Base-by-base conservation (phyloP, 37 sponge, comb jelly and placozoan species). In the Halichondria panicea region DNA sequence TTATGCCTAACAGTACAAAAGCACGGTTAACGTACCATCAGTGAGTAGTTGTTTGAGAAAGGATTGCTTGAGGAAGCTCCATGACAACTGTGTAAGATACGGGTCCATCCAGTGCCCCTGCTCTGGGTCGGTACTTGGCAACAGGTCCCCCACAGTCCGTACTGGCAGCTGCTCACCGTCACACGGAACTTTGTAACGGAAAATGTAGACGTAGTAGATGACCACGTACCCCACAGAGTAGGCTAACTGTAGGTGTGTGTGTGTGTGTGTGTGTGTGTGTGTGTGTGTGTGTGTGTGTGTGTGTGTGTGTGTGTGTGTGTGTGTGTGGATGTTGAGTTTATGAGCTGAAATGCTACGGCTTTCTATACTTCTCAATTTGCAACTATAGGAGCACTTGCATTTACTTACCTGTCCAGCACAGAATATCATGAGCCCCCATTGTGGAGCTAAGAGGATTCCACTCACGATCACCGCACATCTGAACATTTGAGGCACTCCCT, bases 1-100 rank as follows among this genome's bases (percentile, higher is more conserved):
- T n/a, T n/a, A n/a, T n/a, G n/a, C n/a, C n/a, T 15, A 48, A 7
- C 25, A 58, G 42, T 3, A 36, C 7, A 5, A n/a, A n/a, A n/a
- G n/a, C n/a, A n/a, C n/a, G n/a, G 2, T 18, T 4, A 9, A 39
- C 64, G 24, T 53, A 93, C 90, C 97, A 68, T 96, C 84, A 12
- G 99, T 98, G 11, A 98, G 77, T 13, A 94, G 37, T 71, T 92
- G 95, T 72, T 98, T 98, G 18, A 98, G 92, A 39, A 95, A 42
- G 5, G 93, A 87, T 66, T 98, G 89, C 45, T 77, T 92, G 66
- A 89, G 82, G 88, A 96, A 96, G 65, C 88, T 93, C 84, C 80
- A 78, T 3, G 85, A 78, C 31, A 87, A 65, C 21, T 40, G 35
- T 0, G 84, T 33, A 6, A 86, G 68, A 2, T 66, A 11, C 3